Evolutionary conservation across 1,140 invertebrate genomes (phyloP), one percentile per base, ranked within the genome.

Genomic region (Grapholita molesta): DNA sequence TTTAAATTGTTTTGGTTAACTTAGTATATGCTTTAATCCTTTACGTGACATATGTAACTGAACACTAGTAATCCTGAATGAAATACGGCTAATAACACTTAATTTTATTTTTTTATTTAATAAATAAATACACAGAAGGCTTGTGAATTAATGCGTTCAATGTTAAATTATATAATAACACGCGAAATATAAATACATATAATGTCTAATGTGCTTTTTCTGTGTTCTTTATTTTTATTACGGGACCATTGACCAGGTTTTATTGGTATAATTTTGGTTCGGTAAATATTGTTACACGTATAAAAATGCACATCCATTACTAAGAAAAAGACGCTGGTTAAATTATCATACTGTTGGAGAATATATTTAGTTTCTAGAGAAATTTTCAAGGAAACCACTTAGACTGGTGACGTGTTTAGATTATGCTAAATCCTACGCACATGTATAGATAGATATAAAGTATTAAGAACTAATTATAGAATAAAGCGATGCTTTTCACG

Each of bases 61-160:
- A n/a, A n/a, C n/a, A n/a, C n/a, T n/a, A n/a, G n/a, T n/a, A n/a
- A n/a, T n/a, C n/a, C n/a, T n/a, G n/a, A n/a, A n/a, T n/a, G n/a
- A n/a, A n/a, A n/a, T n/a, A n/a, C n/a, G n/a, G n/a, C n/a, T n/a
- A n/a, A 30, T 30, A 7, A 30, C 7, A 7, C 3, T 30, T 30
- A 30, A 30, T 11, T 38, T n/a, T 38, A 38, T 9, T 38, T 38
- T 38, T 1, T 38, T 4, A 38, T 38, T 38, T 38, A 12, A 12
- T 12, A 38, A 64, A 68, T 65, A 67, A 66, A 53, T 21, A 28
- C 7, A 75, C 33, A 69, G 75, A 88, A 87, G 84, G 84, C 84
- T 89, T 89, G 85, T 89, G 86, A 86, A 84, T 85, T n/a, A 86
- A 69, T 77, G 80, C 85, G 69, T 80, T 77, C 74, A 76, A 69